phyloP scores from a whole-genome alignment of 30 jellyfish, hydroid and myxozoan species.

The Turritopsis rubra region DNA sequence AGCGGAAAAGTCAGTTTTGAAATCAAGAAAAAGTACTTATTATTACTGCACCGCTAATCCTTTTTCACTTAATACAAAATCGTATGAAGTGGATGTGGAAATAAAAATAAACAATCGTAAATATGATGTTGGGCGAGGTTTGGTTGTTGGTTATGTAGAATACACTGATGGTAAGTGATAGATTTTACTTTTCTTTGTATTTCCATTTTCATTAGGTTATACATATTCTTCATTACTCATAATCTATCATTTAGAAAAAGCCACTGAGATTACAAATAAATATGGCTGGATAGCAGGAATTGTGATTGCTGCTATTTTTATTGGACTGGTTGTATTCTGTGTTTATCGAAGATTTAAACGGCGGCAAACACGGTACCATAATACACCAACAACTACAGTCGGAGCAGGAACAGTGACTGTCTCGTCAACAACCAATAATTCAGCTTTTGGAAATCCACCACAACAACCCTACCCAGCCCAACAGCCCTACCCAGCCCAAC shows the following conservation, averaged over 20 bases:
- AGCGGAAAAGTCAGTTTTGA: slow-evolving; percentile 63
- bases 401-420: background rate
- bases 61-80: slow-evolving; percentile 52
- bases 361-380: slow-evolving; percentile 11
- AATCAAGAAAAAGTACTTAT: slow-evolving; percentile 25
- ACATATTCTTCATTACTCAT: no score
- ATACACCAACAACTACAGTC: background rate
- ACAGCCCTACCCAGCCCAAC: slow-evolving; percentile 1
- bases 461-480: background rate
- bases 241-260: slow-evolving; percentile 2
- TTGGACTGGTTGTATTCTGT: slow-evolving; percentile 15
- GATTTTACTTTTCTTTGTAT: background rate
- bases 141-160: slow-evolving; percentile 39
- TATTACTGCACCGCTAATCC: slow-evolving; percentile 53
- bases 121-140: background rate
- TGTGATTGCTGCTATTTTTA: slow-evolving; percentile 13
- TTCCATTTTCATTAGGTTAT: background rate
- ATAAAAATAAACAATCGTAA: slow-evolving; percentile 6
- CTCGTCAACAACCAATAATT: background rate
- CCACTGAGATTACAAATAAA: background rate
- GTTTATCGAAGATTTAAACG: slow-evolving; percentile 22
- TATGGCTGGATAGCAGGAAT: slow-evolving; percentile 18
- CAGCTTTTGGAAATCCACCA: background rate
- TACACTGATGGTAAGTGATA: slow-evolving; percentile 27
- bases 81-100: slow-evolving; percentile 60